Evolutionary conservation across 2,113 vertebrate genomes (phyloP).

Genomic region (Fukomys damarensis): DNA sequence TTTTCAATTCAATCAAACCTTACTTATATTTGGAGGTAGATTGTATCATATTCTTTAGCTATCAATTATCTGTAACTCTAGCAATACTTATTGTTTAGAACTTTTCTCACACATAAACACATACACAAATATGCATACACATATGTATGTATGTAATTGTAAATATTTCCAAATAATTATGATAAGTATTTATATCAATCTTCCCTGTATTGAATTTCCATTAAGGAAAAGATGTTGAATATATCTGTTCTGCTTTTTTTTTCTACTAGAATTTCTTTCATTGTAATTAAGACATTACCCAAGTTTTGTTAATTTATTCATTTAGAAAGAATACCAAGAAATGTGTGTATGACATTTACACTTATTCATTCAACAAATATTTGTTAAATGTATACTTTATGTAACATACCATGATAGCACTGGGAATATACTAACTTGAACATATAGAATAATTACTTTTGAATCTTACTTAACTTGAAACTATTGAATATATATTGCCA

Average conservation of each 20-base stretch:
- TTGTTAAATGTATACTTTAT: constrained; percentile 29
- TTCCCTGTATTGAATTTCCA: background rate
- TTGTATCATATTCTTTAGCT: no score
- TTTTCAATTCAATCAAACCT: constrained; percentile 39
- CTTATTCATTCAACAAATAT: background rate
- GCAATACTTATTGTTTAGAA: constrained; percentile 25
- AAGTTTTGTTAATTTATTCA: background rate
- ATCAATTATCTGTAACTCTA: background rate
- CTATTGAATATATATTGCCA: background rate
- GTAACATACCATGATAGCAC: background rate
- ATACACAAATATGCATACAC: background rate
- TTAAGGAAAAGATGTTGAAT: constrained; percentile 34
- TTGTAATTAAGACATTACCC: background rate
- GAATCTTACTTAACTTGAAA: background rate
- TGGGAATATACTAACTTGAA: background rate
- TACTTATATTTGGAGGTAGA: constrained; percentile 19
- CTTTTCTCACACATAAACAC: background rate
- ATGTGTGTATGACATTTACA: background rate
- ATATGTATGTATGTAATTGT: background rate
- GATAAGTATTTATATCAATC: background rate
- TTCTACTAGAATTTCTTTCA: background rate
- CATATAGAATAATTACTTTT: constrained; percentile 8
- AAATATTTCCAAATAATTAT: background rate
- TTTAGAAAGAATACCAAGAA: background rate
- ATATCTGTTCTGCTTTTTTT: constrained; percentile 27